phyloP scores from a whole-genome alignment of 2,113 vertebrate genomes.

The Megalops atlanticus region DNA sequence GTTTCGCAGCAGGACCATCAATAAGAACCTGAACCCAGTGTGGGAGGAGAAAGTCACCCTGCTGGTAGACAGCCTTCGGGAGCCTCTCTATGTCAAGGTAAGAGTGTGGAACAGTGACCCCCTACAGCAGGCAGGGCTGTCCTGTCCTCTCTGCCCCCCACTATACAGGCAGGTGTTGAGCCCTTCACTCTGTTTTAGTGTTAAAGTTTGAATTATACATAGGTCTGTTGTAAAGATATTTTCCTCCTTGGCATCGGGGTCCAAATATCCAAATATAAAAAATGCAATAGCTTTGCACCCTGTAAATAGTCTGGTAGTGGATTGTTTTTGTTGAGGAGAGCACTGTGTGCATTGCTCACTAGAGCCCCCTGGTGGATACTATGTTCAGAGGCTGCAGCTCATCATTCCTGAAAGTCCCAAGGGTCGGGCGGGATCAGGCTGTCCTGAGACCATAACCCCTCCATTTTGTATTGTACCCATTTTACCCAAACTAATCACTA shows the following conservation, averaged over 20 bases:
- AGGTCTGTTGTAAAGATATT: no score
- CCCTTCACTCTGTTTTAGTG: not conserved
- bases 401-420: no score
- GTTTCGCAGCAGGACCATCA: slow-evolving; percentile 81
- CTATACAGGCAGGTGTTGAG: not conserved
- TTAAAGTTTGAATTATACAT: no score
- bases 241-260: not conserved
- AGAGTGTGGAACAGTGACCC: slow-evolving; percentile 20
- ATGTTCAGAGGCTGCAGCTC: no score
- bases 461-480: no score
- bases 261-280: not conserved
- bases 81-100: slow-evolving; percentile 82
- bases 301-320: not conserved
- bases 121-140: not conserved
- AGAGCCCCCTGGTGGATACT: no score
- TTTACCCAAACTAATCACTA: no score
- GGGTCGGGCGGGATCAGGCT: no score
- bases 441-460: no score
- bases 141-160: not conserved
- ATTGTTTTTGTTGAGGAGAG: no score
- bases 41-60: slow-evolving; percentile 79
- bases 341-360: no score
- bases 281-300: no score
- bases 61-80: slow-evolving; percentile 69
- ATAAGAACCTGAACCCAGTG: slow-evolving; percentile 84